Conservation (phyloP, 1,140 invertebrate genomes). For the Anagrus nilaparvatae region DNA sequence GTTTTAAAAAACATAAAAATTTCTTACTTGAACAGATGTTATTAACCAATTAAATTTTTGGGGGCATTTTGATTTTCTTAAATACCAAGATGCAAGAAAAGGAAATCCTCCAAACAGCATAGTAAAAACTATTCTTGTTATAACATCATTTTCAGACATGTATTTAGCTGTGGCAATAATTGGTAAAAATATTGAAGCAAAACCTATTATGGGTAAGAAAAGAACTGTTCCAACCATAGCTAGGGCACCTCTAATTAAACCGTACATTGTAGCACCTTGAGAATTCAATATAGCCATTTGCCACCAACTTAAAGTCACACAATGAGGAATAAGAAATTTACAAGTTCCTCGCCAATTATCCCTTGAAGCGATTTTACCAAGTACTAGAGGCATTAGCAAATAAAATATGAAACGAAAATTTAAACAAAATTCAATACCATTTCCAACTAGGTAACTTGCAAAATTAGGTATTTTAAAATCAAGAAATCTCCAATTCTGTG, state of each 20-base stretch:
- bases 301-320: conserved; percentile 77
- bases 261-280: conserved; percentile 70
- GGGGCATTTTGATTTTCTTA: conserved; percentile 45
- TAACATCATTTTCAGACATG: conserved; percentile 52
- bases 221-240: conserved; percentile 66
- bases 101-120: conserved; percentile 44
- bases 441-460: conserved; percentile 66
- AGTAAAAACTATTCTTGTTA: conserved; percentile 49
- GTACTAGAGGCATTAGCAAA: conserved; percentile 60
- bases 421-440: conserved; percentile 76
- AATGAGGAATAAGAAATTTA: conserved; percentile 68
- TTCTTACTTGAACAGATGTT: conserved; percentile 51
- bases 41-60: conserved; percentile 50
- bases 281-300: conserved; percentile 71
- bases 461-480: conserved; percentile 71
- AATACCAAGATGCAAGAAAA: conserved; percentile 51
- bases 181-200: conserved; percentile 61
- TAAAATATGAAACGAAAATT: conserved; percentile 71
- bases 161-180: conserved; percentile 61
- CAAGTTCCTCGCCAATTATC: conserved; percentile 70
- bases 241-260: conserved; percentile 62
- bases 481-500: conserved; percentile 66
- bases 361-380: conserved; percentile 59
- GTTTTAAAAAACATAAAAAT: not conserved
- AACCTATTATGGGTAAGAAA: conserved; percentile 65